These are phyloP conservation scores for Virgularia gustaviana DNA, from an alignment of 92 coral and sea anemone genomes.

Conservation along the genomic window DNA sequence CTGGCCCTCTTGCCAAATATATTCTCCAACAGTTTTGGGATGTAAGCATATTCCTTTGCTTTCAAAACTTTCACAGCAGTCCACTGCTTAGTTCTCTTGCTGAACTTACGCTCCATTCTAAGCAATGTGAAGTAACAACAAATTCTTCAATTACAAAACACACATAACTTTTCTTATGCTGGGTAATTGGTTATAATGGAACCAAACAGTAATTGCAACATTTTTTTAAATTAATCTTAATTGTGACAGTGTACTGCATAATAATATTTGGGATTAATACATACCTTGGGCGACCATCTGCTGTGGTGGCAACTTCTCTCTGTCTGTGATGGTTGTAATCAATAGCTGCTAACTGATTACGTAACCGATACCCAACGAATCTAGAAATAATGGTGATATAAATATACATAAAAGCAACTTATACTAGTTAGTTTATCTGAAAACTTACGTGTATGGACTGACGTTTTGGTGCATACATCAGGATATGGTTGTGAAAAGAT, in stretches of 20 bases:
- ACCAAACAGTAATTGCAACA: too few relatives aligned
- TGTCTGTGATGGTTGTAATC: conserved; percentile 25
- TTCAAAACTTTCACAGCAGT: not conserved
- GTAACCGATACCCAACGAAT: conserved; percentile 15
- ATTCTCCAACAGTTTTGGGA: conserved; percentile 10
- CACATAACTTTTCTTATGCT: too few relatives aligned
- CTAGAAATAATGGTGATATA: not conserved
- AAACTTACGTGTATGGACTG: not conserved
- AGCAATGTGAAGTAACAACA: not conserved
- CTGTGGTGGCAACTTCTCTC: conserved; percentile 13
- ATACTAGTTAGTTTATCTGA: not conserved
- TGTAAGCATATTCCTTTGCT: conserved; percentile 10
- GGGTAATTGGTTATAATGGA: too few relatives aligned
- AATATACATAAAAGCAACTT: too few relatives aligned
- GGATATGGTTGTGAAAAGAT: conserved; percentile 22
- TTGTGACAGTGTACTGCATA: too few relatives aligned
- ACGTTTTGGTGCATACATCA: not conserved
- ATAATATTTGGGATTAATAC: not conserved
- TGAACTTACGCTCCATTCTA: conserved; percentile 3
- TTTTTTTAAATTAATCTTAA: too few relatives aligned
- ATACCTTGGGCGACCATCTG: conserved; percentile 22
- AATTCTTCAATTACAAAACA: too few relatives aligned
- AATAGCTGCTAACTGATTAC: conserved; percentile 24
- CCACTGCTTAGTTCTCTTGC: conserved; percentile 21
- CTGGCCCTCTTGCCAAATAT: conserved; percentile 1